phyloP scores from a whole-genome alignment of 2,888 invertebrate species.

The Geotrupes spiniger region DNA sequence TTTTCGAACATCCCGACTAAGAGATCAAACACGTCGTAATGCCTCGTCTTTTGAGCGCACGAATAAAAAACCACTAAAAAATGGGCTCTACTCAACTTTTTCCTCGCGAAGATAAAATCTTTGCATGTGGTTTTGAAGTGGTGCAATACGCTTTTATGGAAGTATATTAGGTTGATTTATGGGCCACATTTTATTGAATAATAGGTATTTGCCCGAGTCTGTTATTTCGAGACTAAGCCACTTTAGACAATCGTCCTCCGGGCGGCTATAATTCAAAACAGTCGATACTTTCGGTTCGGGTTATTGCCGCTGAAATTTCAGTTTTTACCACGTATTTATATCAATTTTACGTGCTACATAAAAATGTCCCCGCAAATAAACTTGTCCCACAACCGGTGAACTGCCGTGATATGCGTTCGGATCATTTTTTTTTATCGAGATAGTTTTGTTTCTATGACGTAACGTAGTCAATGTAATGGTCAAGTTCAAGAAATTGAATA shows the following conservation, averaged over 20 bases:
- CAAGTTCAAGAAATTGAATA: no score
- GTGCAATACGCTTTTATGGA: slow-evolving; percentile 40
- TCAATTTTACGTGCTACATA: slow-evolving; percentile 11
- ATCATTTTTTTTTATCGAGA: no score
- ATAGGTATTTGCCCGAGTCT: slow-evolving; percentile 35
- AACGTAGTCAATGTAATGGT: no score
- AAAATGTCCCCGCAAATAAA: no score
- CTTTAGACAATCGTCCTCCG: slow-evolving; percentile 33
- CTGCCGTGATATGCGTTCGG: no score
- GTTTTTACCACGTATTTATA: slow-evolving; percentile 16
- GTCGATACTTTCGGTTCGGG: slow-evolving; percentile 23
- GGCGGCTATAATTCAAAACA: slow-evolving; percentile 30
- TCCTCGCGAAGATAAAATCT: slow-evolving; percentile 34
- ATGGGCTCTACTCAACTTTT: slow-evolving; percentile 27
- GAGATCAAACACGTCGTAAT: neutral
- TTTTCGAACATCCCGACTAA: no score
- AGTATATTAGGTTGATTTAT: slow-evolving; percentile 41
- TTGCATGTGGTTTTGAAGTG: slow-evolving; percentile 40
- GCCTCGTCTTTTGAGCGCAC: slow-evolving; percentile 1
- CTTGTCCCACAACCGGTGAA: no score
- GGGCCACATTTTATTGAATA: slow-evolving; percentile 40
- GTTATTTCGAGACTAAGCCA: slow-evolving; percentile 31
- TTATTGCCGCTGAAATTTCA: slow-evolving; percentile 5
- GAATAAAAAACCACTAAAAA: slow-evolving; percentile 17
- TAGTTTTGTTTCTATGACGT: no score